Base-by-base conservation (phyloP, 1,140 invertebrate genomes). In the Maniola jurtina region DNA sequence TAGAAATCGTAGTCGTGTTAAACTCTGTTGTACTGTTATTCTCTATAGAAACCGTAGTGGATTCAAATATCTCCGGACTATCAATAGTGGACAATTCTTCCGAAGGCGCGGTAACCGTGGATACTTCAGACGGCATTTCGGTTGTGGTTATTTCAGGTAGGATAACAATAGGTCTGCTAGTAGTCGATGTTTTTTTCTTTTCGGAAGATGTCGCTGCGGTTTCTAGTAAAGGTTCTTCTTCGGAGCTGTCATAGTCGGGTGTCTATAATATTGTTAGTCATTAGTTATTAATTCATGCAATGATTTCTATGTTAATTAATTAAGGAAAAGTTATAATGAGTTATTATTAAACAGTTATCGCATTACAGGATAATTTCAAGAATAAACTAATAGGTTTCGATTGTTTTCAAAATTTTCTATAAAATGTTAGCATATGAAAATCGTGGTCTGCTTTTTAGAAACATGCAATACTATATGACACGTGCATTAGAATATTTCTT, bases 211-310 rank as follows among this genome's bases (percentile, higher is more conserved):
- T 14, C 48, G 47, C 57, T 54, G 47, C 57, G 2, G 38, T 14
- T 25, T 9, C 54, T 7, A n/a, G 42, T 48, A 36, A 54, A 15
- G 10, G 6, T 9, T 52, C 48, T 55, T 71, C 68, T 16, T 76
- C 67, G 15, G 60, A 70, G 62, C 65, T 71, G 8, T 66, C 62
- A 8, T 33, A 33, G 16, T 61, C 65, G 8, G 50, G 50, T 8
- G 62, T 70, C 72, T 73, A 68, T 35, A 63, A 67, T 42, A 52
- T 42, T 63, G 67, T 70, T 70, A 73, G 64, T 63, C 25, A 47
- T 48, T 45, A 56, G 61, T 48, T 25, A 55, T 5, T 63, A 52
- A 55, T 56, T 34, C 61, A 42, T 56, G 52, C 38, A 48, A 61
- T 15, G 34, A 36, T 25, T 40, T 13, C 13, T 38, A 10, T 35